Evolutionary conservation across 2,113 vertebrate genomes (phyloP).

Genomic region (Ochotona curzoniae): DNA sequence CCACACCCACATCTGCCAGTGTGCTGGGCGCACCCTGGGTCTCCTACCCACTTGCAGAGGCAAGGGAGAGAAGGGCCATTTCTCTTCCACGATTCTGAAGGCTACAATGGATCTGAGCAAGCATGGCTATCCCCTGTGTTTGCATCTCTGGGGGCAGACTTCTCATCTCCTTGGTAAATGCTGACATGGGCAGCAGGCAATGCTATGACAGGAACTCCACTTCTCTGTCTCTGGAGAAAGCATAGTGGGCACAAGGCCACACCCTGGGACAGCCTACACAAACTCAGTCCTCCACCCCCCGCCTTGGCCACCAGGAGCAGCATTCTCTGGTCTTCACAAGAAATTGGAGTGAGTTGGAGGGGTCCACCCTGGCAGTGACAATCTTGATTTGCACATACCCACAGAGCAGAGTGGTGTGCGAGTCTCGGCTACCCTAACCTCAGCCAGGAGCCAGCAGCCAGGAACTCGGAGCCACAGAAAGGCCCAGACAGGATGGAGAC

Average conservation of each 20-base stretch:
- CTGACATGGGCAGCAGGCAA: background rate
- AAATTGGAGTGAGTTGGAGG: background rate
- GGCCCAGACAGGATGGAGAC: background rate
- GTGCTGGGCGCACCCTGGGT: rapidly evolving
- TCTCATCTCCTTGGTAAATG: rapidly evolving
- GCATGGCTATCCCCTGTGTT: rapidly evolving
- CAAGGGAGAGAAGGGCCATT: rapidly evolving
- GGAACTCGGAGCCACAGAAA: background rate
- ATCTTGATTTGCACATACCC: too few relatives aligned
- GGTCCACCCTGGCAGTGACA: background rate
- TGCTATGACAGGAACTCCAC: rapidly evolving
- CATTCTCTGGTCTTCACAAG: background rate
- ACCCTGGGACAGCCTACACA: too few relatives aligned
- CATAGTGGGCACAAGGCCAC: background rate
- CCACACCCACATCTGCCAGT: background rate
- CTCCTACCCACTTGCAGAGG: background rate
- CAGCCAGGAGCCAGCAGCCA: too few relatives aligned
- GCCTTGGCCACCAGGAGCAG: too few relatives aligned
- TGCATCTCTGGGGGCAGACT: background rate
- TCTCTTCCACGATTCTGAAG: background rate
- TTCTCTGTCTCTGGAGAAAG: background rate
- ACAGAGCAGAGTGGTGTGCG: rapidly evolving
- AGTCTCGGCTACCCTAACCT: rapidly evolving
- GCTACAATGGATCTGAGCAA: background rate
- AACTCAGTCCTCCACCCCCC: too few relatives aligned